Conservation (phyloP, 1,140 invertebrate species). For the Neoseiulus cucumeris region DNA sequence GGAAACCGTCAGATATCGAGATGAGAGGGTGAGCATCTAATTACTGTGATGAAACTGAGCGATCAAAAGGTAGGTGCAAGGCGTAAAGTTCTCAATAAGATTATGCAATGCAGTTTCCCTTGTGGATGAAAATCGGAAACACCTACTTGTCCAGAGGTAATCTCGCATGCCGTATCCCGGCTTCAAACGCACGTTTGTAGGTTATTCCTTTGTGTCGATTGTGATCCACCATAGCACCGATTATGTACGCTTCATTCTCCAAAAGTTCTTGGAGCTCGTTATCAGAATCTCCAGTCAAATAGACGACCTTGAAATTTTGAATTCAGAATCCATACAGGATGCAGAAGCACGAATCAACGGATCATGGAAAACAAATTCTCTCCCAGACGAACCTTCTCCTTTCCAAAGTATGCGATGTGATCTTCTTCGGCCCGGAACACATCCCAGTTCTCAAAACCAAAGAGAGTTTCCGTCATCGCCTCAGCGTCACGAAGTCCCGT, state of each 20-base stretch:
- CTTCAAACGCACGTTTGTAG: constrained; percentile 51
- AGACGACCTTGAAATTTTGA: constrained; percentile 42
- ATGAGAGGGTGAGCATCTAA: too few species aligned
- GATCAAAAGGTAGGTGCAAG: too few species aligned
- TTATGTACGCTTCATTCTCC: constrained; percentile 46
- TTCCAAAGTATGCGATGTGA: constrained; percentile 14
- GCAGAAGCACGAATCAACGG: constrained; percentile 10
- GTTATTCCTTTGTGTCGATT: constrained; percentile 83
- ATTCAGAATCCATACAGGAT: constrained; percentile 9
- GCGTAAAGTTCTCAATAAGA: too few species aligned
- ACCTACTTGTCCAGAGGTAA: constrained; percentile 56
- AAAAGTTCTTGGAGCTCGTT: constrained; percentile 52
- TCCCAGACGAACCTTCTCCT: neutral
- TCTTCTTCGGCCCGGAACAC: constrained; percentile 30
- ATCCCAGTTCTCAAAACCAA: constrained; percentile 86
- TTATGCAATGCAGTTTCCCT: too few species aligned
- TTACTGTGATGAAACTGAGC: too few species aligned
- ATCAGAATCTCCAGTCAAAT: constrained; percentile 82
- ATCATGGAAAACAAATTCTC: constrained; percentile 23
- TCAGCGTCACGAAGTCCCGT: constrained; percentile 56
- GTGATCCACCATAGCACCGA: constrained; percentile 92
- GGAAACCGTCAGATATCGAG: too few species aligned
- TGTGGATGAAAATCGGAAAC: too few species aligned
- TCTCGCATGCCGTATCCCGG: constrained; percentile 56
- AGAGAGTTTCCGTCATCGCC: constrained; percentile 47